A percentile compares a stretch with the other conserved stretches of the same genome.
Conservation (phyloP, 2,113 vertebrate species). For the Microtus oregoni region DNA sequence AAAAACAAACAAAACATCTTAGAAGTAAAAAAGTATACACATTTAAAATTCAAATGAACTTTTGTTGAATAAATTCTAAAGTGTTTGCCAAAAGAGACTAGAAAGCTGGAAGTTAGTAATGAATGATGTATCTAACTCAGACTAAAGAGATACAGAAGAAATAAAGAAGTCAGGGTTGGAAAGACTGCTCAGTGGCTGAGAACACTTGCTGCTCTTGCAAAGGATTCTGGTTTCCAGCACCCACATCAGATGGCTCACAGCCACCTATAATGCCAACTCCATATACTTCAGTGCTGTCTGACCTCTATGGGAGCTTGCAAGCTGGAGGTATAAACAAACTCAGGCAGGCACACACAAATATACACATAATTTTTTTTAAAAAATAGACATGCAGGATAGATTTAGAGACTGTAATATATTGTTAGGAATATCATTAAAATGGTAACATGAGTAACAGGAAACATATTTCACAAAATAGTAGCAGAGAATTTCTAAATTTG, state of each 20-base stretch:
- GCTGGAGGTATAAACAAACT: neutral
- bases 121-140: neutral
- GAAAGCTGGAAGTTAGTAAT: neutral
- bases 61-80: neutral
- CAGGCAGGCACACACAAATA: neutral
- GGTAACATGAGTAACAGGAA: neutral
- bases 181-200: neutral
- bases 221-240: neutral
- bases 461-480: neutral
- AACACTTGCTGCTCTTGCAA: neutral
- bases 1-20: neutral
- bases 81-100: neutral
- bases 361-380: neutral
- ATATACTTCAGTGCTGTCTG: no score
- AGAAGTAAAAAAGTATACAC: neutral
- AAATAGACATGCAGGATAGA: neutral
- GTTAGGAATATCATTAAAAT: neutral
- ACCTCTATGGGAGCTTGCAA: neutral
- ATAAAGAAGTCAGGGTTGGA: neutral
- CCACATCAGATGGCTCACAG: neutral
- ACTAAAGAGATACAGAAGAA: neutral
- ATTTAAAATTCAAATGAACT: neutral
- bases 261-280: neutral
- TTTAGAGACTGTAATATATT: neutral
- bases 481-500: neutral